A percentile compares a stretch with the other conserved stretches of the same genome.
phyloP scores from a whole-genome alignment of 2,113 vertebrate genomes.

The Clarias gariepinus region DNA sequence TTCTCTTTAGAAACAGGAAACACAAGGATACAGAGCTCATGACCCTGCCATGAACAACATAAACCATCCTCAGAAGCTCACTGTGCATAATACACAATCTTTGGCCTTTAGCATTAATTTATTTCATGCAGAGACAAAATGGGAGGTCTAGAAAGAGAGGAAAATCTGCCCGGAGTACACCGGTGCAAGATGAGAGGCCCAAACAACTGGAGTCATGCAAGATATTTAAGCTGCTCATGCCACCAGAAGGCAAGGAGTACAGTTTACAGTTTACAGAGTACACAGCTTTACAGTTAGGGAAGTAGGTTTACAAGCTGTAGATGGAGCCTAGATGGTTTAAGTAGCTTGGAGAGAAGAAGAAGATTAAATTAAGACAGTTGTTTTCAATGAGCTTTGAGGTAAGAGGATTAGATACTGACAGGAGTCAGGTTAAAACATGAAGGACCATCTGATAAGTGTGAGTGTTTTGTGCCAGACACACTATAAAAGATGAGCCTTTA shows the following conservation, averaged over 20 bases:
- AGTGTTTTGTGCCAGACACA: neutral
- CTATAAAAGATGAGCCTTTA: neutral
- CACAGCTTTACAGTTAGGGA: neutral
- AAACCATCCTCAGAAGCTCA: slow-evolving; percentile 42
- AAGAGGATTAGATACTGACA: slow-evolving; percentile 6
- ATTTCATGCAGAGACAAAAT: slow-evolving; percentile 12
- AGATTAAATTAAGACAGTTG: neutral
- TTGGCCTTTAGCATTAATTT: slow-evolving; percentile 15
- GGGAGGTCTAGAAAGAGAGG: slow-evolving; percentile 13
- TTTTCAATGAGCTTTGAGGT: neutral
- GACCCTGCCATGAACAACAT: slow-evolving; percentile 49
- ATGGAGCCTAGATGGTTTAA: neutral
- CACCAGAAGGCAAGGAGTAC: neutral
- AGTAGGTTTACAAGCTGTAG: neutral
- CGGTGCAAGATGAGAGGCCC: neutral
- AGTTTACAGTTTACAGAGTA: no score
- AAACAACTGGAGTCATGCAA: slow-evolving; percentile 35
- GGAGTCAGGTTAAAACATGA: slow-evolving; percentile 27
- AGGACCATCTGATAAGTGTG: slow-evolving; percentile 20
- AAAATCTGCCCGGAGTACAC: slow-evolving; percentile 26
- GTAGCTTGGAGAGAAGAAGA: neutral
- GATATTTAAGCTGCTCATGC: slow-evolving; percentile 1
- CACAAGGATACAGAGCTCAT: slow-evolving; percentile 24
- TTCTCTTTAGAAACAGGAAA: slow-evolving; percentile 57
- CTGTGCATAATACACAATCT: neutral